phyloP scores from a whole-genome alignment of 2,113 vertebrate species.

The Meleagris gallopavo region DNA sequence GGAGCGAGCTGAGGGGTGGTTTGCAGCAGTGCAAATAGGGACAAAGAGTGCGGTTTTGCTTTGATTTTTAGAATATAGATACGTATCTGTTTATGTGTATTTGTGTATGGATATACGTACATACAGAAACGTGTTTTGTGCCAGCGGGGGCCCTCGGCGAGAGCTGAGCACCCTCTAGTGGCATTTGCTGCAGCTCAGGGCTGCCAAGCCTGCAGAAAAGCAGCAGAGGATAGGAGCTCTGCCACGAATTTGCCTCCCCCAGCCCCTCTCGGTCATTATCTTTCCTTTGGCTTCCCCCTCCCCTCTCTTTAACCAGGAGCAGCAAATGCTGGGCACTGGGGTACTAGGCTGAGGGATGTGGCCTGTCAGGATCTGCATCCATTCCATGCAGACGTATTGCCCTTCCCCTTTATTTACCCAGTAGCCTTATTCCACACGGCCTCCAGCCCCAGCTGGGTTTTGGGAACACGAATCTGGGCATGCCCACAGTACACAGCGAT shows the following conservation, averaged over 20 bases:
- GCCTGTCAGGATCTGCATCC: neutral
- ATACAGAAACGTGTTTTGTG: neutral
- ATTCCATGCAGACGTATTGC: neutral
- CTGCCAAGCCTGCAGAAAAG: neutral
- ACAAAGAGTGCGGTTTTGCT: neutral
- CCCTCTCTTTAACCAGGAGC: neutral
- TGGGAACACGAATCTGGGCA: fast-evolving
- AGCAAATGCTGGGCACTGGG: neutral
- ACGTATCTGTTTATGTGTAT: neutral
- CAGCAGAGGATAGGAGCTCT: constrained; percentile 42
- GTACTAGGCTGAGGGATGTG: neutral
- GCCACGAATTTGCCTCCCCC: neutral
- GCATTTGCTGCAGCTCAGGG: neutral
- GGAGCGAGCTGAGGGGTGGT: neutral
- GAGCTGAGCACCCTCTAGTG: constrained; percentile 78
- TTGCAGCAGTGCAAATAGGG: fast-evolving
- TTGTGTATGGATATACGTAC: neutral
- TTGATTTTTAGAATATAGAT: neutral
- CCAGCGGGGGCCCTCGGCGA: neutral
- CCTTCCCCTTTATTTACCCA: constrained; percentile 52
- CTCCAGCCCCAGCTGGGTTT: neutral
- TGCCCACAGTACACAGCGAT: neutral
- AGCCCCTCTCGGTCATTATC: neutral
- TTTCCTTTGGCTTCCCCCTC: neutral
- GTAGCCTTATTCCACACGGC: neutral